These are phyloP conservation scores for Clupea harengus DNA, from an alignment of 2,113 vertebrate genomes.

Conservation along the genomic window DNA sequence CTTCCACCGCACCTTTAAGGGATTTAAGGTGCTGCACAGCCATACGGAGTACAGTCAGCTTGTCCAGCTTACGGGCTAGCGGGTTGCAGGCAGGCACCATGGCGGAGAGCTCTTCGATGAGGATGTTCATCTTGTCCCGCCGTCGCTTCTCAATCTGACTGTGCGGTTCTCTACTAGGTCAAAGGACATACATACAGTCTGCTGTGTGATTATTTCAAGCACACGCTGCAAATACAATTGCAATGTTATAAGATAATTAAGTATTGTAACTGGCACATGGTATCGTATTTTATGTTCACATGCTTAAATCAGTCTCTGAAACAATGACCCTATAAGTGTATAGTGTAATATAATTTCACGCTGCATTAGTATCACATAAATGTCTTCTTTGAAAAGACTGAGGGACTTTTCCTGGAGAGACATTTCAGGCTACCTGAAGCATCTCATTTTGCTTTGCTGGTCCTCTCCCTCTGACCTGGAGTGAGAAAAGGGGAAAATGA, in stretches of 20 bases:
- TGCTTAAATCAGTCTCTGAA: too few species aligned
- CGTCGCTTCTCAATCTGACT: slow-evolving; percentile 91
- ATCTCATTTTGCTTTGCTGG: slow-evolving; percentile 81
- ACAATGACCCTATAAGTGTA: too few species aligned
- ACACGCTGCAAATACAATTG: background rate
- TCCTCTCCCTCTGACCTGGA: slow-evolving; percentile 83
- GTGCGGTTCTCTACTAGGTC: slow-evolving; percentile 80
- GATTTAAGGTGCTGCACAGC: slow-evolving; percentile 88
- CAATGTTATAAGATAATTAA: too few species aligned
- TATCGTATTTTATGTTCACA: too few species aligned
- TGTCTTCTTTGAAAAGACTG: background rate
- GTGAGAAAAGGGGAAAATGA: slow-evolving; percentile 20
- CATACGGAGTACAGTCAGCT: slow-evolving; percentile 89
- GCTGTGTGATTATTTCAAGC: background rate
- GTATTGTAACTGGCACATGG: too few species aligned
- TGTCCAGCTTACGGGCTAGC: slow-evolving; percentile 85
- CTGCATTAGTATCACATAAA: too few species aligned
- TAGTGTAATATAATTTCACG: too few species aligned
- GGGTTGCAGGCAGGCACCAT: slow-evolving; percentile 90
- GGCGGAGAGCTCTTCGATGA: slow-evolving; percentile 87
- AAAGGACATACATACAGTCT: background rate
- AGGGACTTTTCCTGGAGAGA: background rate
- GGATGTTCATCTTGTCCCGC: slow-evolving; percentile 90
- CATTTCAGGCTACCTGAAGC: slow-evolving; percentile 74
- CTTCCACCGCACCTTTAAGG: slow-evolving; percentile 75